phyloP scores from a whole-genome alignment of 2,888 invertebrate genomes.

The Orthonevra nobilis region DNA sequence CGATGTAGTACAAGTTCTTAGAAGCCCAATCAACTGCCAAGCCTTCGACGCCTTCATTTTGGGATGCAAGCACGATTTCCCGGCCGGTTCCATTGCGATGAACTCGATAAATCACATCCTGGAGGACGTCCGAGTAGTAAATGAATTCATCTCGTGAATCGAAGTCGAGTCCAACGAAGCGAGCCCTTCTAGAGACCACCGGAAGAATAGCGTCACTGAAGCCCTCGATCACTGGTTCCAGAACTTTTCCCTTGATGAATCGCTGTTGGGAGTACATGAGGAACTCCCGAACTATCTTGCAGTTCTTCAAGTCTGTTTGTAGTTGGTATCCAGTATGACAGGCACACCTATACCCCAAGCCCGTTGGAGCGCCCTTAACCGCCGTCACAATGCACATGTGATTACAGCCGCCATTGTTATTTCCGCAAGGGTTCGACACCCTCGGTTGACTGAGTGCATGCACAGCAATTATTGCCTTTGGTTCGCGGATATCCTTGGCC shows the following conservation, averaged over 20 bases:
- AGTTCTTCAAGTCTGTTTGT: conserved; percentile 87
- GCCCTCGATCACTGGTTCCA: conserved; percentile 92
- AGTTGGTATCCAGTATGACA: conserved; percentile 94
- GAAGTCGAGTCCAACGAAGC: conserved; percentile 97
- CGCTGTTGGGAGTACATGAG: conserved; percentile 97
- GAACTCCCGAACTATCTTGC: conserved; percentile 91
- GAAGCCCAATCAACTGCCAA: conserved; percentile 97
- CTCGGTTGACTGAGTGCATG: conserved; percentile 89
- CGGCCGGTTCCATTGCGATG: conserved; percentile 89
- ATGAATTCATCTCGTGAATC: conserved; percentile 94
- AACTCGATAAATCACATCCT: conserved; percentile 94
- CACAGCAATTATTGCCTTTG: conserved; percentile 90
- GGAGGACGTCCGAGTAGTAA: conserved; percentile 98
- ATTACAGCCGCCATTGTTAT: conserved; percentile 93
- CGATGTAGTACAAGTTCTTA: conserved; percentile 97
- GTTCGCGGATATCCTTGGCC: conserved; percentile 89
- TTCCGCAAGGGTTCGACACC: conserved; percentile 91
- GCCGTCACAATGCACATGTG: conserved; percentile 97
- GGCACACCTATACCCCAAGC: conserved; percentile 93
- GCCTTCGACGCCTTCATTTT: conserved; percentile 98
- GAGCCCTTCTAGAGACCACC: conserved; percentile 92
- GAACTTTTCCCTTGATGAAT: conserved; percentile 95
- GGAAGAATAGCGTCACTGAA: conserved; percentile 98
- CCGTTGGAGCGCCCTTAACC: conserved; percentile 83
- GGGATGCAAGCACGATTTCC: conserved; percentile 95